A percentile compares a stretch with the other conserved stretches of the same genome.
Evolutionary conservation across 1,140 invertebrate genomes (phyloP).

Genomic region (Lepidurus apus): DNA sequence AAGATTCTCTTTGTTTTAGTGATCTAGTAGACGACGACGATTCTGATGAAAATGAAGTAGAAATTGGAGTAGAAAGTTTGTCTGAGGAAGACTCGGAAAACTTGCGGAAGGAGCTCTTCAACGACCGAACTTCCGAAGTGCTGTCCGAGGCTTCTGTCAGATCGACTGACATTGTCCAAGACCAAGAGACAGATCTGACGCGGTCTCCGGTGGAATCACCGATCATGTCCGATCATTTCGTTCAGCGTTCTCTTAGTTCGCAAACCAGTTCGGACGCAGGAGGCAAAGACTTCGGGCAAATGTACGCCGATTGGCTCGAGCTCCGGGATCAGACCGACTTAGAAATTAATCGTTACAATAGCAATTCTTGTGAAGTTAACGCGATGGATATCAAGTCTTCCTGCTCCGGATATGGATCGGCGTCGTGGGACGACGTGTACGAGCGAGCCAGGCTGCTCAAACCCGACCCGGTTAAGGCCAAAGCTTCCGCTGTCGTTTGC

Average conservation of each 20-base stretch:
- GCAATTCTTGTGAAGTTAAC: background rate
- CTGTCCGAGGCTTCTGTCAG: background rate
- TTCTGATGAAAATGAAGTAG: background rate
- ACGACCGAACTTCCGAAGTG: background rate
- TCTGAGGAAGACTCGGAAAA: background rate
- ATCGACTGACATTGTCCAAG: too few relatives aligned
- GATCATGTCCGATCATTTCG: too few relatives aligned
- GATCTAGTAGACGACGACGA: background rate
- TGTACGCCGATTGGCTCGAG: background rate
- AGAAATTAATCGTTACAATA: background rate
- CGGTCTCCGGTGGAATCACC: too few relatives aligned
- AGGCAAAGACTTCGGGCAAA: background rate
- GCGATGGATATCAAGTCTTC: background rate
- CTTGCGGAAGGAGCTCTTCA: background rate
- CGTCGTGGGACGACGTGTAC: background rate
- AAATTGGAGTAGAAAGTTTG: background rate
- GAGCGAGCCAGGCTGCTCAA: background rate
- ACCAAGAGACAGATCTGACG: too few relatives aligned
- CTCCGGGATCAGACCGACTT: background rate
- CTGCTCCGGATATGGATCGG: background rate
- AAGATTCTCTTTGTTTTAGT: background rate
- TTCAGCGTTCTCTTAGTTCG: too few relatives aligned
- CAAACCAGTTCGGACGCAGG: background rate
- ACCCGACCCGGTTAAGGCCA: background rate
- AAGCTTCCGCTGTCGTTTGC: slow-evolving; percentile 16